Percentiles rank a stretch among this genome's conserved stretches.
Conservation (phyloP, 2,113 vertebrate genomes). For the Coptodon bakossiorum region DNA sequence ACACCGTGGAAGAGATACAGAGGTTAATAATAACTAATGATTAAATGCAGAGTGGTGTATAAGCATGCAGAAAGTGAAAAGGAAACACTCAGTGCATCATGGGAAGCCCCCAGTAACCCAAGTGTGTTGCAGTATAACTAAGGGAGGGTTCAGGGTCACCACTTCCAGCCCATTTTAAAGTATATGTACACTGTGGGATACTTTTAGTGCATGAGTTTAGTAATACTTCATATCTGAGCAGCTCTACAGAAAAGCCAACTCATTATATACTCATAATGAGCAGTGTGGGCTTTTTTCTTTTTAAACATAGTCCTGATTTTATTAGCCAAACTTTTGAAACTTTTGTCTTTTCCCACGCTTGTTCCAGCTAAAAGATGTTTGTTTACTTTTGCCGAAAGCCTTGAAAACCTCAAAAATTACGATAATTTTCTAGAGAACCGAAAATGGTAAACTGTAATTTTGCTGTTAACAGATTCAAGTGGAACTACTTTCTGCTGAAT, state of each 20-base stretch:
- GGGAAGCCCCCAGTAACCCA: background rate
- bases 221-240: background rate
- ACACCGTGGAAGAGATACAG: background rate
- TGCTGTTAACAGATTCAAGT: background rate
- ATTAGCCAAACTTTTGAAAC: background rate
- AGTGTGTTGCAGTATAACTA: background rate
- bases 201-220: background rate
- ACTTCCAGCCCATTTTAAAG: background rate
- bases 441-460: background rate
- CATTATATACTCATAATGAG: background rate
- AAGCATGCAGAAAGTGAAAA: background rate
- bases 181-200: background rate
- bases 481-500: background rate
- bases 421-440: background rate
- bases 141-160: background rate
- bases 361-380: background rate
- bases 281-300: background rate
- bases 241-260: background rate
- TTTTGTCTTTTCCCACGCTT: background rate
- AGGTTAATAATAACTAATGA: background rate
- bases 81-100: background rate
- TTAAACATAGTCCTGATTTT: background rate
- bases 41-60: background rate
- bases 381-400: background rate
- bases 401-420: background rate